Conservation (phyloP, 2,888 invertebrate species). For the Dichetophora obliterata region DNA sequence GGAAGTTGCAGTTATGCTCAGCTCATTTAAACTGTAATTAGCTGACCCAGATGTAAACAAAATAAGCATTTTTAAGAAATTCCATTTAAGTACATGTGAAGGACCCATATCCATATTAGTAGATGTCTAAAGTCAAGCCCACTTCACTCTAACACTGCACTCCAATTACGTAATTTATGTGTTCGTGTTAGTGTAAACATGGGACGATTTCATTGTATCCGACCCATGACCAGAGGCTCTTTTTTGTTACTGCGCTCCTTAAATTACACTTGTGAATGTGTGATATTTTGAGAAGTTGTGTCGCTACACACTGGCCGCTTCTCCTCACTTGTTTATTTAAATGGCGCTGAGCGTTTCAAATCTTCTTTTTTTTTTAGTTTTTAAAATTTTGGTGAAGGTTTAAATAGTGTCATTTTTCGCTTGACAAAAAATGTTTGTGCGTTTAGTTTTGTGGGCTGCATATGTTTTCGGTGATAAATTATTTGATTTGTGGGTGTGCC, state of each 20-base stretch:
- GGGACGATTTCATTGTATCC: constrained; percentile 53
- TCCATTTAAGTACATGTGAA: not conserved
- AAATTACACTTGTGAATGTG: constrained; percentile 38
- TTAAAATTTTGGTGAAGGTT: not conserved
- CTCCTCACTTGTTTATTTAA: constrained; percentile 39
- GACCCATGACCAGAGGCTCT: constrained; percentile 38
- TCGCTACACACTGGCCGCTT: constrained; percentile 20
- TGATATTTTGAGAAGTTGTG: constrained; percentile 33
- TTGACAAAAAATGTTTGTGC: constrained; percentile 12
- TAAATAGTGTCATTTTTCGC: not conserved
- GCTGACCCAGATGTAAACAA: constrained; percentile 54
- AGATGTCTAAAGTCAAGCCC: not conserved
- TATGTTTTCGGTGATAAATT: constrained; percentile 70
- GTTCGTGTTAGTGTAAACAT: constrained; percentile 57
- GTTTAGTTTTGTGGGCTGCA: constrained; percentile 65
- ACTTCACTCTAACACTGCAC: constrained; percentile 11
- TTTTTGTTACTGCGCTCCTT: constrained; percentile 34
- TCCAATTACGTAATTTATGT: constrained; percentile 60
- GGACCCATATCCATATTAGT: not conserved
- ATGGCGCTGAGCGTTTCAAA: constrained; percentile 57
- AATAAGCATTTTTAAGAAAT: constrained; percentile 53
- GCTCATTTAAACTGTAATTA: constrained; percentile 8
- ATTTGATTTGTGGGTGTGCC: constrained; percentile 63
- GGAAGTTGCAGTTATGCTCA: not conserved
- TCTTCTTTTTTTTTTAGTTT: constrained; percentile 3